Base-by-base conservation (phyloP, 2,113 vertebrate genomes). In the Phycodurus eques region DNA sequence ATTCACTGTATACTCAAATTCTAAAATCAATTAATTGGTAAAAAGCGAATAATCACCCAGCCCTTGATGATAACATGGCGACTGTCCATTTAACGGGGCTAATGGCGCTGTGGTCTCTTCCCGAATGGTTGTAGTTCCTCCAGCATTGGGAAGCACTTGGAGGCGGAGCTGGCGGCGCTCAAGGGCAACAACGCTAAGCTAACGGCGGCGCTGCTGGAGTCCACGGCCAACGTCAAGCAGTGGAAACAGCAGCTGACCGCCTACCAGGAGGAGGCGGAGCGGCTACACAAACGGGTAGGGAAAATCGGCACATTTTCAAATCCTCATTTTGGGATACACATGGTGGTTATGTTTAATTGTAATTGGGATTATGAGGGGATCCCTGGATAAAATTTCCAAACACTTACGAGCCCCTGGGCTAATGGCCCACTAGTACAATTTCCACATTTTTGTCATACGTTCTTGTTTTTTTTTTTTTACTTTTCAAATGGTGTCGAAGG, bases 151-250 rank as follows among this genome's bases (percentile, higher is more conserved):
- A 98, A 99, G 86, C 96, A 99, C 68, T 99, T 96, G 96, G 97
- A 99, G 90, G 96, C 96, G 22, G 97, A 99, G 87, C 92, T 98
- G 67, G 96, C 93, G 4, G 95, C 97, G 0, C 95, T 99, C 47
- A 99, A 99, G 88, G 96, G 95, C 73, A 98, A 98, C 89, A 99
- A 99, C 1, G 97, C 97, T 87, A 99, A 99, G 75, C 95, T 99
- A 79, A 99, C 97, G n/a, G 94, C 97, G 46, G 97, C 97, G 49
- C 93, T 99, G 81, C 92, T 99, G 33, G 97, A 99, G 87, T 98
- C 97, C 83, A 98, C 97, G 70, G 97, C 96, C 92, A 99, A 98
- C 0, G 97, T 99, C 68, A 99, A 99, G 77, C 97, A 99, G 93
- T 99, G 97, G 97, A 99, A 99, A 56, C 97, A 98, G 68, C 97